Evolutionary conservation across 1,140 invertebrate species (phyloP), one percentile per base, ranked within the genome.

Genomic region (Monochamus saltuarius): DNA sequence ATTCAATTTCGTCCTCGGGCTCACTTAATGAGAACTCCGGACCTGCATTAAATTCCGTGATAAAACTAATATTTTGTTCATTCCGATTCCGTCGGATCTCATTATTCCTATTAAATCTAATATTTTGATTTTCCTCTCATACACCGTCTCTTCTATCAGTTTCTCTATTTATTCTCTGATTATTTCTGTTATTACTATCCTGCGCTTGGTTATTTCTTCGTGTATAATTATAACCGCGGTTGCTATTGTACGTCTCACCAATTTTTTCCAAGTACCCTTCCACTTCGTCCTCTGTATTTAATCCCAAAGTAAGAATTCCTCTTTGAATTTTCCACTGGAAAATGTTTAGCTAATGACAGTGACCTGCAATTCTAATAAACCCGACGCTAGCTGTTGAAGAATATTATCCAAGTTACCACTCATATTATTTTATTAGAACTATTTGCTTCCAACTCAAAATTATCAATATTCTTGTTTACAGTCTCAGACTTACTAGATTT

Each of bases 221-320:
- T 14, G n/a, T 42, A 42, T 17, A 14, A 14, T 17, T 42, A 13
- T 42, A 17, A 14, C 40, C 40, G n/a, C 47, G 34, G 61, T 9
- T 43, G 62, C 8, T 73, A 75, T 47, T 54, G 47, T 49, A 49
- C 13, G 47, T 49, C 19, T 49, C 47, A 35, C 14, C 47, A 22
- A 49, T 11, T 49, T 49, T 49, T 19, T 13, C 9, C 6, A 49
- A 19, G 19, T 49, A 49, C 13, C 9, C 47, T 49, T 49, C 47
- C 6, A 49, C 47, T 49, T 14, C 47, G 13, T 49, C 47, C 13
- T 7, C 17, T 7, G 17, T 49, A 16, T 49, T 49, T 22, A 49
- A 19, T 9, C 47, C 47, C 34, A 16, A 19, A 14, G 47, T 49
- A 11, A 49, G 13, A 16, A 49, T 49, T 13, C 47, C 47, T 19